Conservation (phyloP, 2,888 invertebrate species). For the Monopis laevigella region DNA sequence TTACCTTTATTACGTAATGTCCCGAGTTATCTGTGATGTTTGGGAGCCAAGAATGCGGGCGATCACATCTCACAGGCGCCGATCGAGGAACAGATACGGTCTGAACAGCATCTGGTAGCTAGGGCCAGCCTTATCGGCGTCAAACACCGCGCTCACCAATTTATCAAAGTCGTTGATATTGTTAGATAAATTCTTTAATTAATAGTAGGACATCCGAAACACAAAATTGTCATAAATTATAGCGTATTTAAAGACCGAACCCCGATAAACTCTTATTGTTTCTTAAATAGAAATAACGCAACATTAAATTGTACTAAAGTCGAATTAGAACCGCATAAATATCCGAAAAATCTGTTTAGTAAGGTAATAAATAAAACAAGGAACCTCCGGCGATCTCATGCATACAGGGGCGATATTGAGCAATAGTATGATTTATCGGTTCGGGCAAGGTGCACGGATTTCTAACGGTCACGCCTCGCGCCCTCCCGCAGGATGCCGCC, state of each 20-base stretch:
- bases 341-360: constrained; percentile 50
- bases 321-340: not conserved
- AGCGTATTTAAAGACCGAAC: not conserved
- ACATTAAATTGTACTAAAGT: not conserved
- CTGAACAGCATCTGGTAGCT: constrained; percentile 45
- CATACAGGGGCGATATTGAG: constrained; percentile 59
- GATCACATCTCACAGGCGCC: constrained; percentile 35
- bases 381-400: constrained; percentile 46
- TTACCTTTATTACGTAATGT: constrained; percentile 30
- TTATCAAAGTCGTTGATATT: constrained; percentile 51
- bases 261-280: not conserved
- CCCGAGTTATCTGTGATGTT: constrained; percentile 42
- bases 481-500: constrained; percentile 34
- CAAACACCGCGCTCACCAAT: constrained; percentile 42
- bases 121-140: constrained; percentile 42
- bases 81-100: constrained; percentile 39
- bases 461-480: constrained; percentile 37
- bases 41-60: constrained; percentile 34
- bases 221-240: constrained; percentile 37
- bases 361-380: constrained; percentile 51
- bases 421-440: constrained; percentile 63
- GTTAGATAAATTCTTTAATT: constrained; percentile 39
- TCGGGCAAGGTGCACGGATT: constrained; percentile 57
- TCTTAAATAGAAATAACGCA: not conserved
- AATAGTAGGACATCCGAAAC: constrained; percentile 41